Evolutionary conservation across 2,888 invertebrate species (phyloP), one percentile per base, ranked within the genome.

Genomic region (Bellardia bayeri): DNA sequence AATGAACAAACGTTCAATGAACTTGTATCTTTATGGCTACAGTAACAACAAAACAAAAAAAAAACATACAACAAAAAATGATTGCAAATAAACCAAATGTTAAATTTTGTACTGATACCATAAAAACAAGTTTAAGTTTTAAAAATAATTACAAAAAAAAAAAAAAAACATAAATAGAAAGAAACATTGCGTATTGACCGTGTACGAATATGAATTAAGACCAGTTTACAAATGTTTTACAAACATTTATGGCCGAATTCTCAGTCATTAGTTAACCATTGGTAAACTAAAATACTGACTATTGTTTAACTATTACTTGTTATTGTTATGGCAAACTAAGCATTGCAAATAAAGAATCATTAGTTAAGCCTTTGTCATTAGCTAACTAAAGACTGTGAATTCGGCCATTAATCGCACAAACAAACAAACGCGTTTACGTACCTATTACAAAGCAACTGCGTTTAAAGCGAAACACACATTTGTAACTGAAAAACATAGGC

Each of bases 1-100:
- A 78, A 74, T 45, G 13, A 78, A 74, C 49, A 74, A 81, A 84
- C 85, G 87, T 87, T 85, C 87, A 87, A 85, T 87, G 87, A 87
- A 87, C 87, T 87, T 87, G 82, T 79, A 68, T 51, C 58, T 80
- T 69, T 49, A 78, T 78, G 37, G 54, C 33, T 54, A 71, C 23
- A 72, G 16, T 2, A 13, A 42, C 14, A 72, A 16, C 14, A 33
- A 63, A 16, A 16, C 49, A 16, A 76, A 61, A 8, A 56, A 33
- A 76, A 61, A 8, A 71, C n/a, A 51, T 51, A 64, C 71, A 69
- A 42, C 42, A 64, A 66, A 71, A 23, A 58, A 64, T 54, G 56
- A 71, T 14, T 54, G 74, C 58, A 82, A 64, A 75, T 56, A 74
- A 79, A 75, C 71, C 49, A 82, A 84, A 81, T 87, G 63, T 82